Evolutionary conservation across 2,113 vertebrate genomes (phyloP), one percentile per base, ranked within the genome.

Genomic region (Daboia siamensis): DNA sequence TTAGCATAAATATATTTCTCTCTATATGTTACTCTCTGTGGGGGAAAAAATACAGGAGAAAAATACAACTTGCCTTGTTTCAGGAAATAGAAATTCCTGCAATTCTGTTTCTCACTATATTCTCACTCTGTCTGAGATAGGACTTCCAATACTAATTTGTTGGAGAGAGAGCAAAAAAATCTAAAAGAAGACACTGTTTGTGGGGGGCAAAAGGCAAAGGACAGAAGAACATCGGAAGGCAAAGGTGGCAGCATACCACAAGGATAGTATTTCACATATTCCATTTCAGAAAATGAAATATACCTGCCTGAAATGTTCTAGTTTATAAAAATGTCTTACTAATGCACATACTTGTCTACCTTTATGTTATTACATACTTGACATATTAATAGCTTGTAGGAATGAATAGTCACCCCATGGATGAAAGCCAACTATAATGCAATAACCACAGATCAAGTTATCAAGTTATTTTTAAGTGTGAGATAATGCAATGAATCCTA

Each of bases 401-500:
- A 0, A 13, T 74, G 74, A 92, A 89, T 94, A 88, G 90, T 57
- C 95, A 95, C 92, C 94, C 92, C 55, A 26, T 89, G 96, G 94
- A 87, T 95, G 88, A 44, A 90, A 88, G 59, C 57, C 93, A 93
- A 80, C 93, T 96, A 90, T 86, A 92, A 61, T 61, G 87, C 94
- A 95, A 94, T 95, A 95, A 90, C 91, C 92, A 95, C 84, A 48
- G 3, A 13, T 91, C 89, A 91, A 96, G 91, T 92, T 87, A 13
- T 92, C 89, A 91, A 96, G 91, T 92, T 87, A 46, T 94, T 91
- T 91, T 96, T 96, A 91, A 29, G 56, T 87, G 64, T 90, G 94
- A 44, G 94, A 92, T 84, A 96, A 96, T 95, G 95, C 94, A 94
- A 95, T 51, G 93, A 90, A 88, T 94, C 59, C 91, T 89, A 56